These are phyloP conservation scores for Antedon bifida DNA, from an alignment of 35 echinoderm and acorn worm genomes.

Conservation along the genomic window DNA sequence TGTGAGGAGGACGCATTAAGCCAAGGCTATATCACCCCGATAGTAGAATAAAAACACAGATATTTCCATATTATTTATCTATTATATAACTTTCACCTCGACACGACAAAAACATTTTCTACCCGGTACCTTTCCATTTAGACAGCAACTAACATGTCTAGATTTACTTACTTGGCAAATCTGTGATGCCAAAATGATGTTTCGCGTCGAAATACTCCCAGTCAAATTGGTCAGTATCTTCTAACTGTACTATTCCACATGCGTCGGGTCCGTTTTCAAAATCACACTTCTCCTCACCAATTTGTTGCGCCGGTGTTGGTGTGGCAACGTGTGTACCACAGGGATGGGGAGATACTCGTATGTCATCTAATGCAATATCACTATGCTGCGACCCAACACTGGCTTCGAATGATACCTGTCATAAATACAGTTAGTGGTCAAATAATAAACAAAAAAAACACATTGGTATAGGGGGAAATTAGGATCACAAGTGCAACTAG, in stretches of 20 bases:
- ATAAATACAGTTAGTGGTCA: background rate
- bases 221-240: background rate
- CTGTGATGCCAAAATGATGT: background rate
- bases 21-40: no score
- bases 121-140: no score
- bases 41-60: no score
- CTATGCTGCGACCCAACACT: constrained; percentile 33
- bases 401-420: constrained; percentile 60
- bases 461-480: background rate
- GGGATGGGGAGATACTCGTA: constrained; percentile 33
- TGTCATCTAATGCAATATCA: constrained; percentile 90
- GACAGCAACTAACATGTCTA: no score
- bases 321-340: constrained; percentile 32
- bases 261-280: background rate
- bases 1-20: no score
- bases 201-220: constrained; percentile 14
- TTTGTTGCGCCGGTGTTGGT: constrained; percentile 22
- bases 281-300: background rate
- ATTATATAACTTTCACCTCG: no score
- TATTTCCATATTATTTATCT: no score
- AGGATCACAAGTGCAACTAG: background rate
- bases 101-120: no score
- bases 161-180: background rate
- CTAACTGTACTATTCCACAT: background rate
- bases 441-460: background rate